phyloP scores from a whole-genome alignment of 1,140 invertebrate genomes.

The Microplitis demolitor region DNA sequence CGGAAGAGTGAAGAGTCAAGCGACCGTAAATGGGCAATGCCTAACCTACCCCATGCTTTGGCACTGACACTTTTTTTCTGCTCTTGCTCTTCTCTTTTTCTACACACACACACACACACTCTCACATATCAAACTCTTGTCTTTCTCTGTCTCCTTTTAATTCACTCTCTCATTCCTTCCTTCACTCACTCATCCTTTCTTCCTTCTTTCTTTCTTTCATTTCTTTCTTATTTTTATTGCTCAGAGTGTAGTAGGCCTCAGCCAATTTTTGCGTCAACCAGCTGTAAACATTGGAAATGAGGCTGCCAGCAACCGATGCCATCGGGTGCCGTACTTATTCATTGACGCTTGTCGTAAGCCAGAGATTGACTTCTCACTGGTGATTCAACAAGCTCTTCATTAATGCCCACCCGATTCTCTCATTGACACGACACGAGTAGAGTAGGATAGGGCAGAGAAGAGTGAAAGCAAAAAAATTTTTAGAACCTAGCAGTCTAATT shows the following conservation, averaged over 20 bases:
- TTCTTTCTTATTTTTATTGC: slow-evolving; percentile 29
- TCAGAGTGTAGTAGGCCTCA: slow-evolving; percentile 40
- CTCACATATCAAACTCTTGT: background rate
- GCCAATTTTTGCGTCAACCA: slow-evolving; percentile 56
- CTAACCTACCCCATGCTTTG: slow-evolving; percentile 56
- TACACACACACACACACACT: background rate
- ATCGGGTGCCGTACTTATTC: slow-evolving; percentile 22
- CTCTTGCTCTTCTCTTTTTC: slow-evolving; percentile 18
- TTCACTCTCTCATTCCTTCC: background rate
- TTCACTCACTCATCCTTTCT: background rate
- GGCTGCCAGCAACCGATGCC: slow-evolving; percentile 48
- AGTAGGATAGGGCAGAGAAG: too few relatives aligned
- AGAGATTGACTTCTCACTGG: background rate
- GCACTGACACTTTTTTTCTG: slow-evolving; percentile 44
- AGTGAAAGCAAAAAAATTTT: background rate
- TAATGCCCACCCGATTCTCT: background rate
- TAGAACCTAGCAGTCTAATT: too few relatives aligned
- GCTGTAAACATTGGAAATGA: slow-evolving; percentile 56
- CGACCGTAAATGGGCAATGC: slow-evolving; percentile 30
- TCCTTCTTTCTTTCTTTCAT: slow-evolving; percentile 34
- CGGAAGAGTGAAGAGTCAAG: slow-evolving; percentile 21
- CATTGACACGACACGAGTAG: background rate
- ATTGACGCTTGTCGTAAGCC: slow-evolving; percentile 25
- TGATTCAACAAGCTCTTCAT: slow-evolving; percentile 4
- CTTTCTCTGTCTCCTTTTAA: background rate